These are phyloP conservation scores for Coregonus sp. DNA, from an alignment of 2,797 vertebrate genomes.

Conservation along the genomic window DNA sequence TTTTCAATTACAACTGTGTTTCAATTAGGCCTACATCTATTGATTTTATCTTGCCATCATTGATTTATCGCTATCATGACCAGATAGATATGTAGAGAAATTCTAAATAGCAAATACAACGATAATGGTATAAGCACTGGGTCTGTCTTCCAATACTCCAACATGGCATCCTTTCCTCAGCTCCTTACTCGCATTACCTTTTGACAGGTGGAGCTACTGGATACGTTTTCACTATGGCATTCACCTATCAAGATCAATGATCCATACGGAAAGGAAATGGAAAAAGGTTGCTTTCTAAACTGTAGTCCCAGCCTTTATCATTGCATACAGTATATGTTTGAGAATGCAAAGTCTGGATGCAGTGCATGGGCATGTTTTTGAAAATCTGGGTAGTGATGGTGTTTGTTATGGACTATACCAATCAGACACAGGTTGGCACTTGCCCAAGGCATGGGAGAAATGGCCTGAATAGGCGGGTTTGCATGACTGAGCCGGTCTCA, in stretches of 20 bases:
- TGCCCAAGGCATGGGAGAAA: constrained; percentile 11
- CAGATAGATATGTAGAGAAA: too few species aligned
- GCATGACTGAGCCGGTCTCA: constrained; percentile 33
- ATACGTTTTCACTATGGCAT: neutral
- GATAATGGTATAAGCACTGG: too few species aligned
- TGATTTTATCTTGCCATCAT: too few species aligned
- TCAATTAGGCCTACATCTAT: too few species aligned
- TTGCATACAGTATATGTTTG: neutral
- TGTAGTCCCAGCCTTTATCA: neutral
- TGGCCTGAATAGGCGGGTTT: constrained; percentile 15
- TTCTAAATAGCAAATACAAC: too few species aligned
- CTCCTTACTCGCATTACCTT: neutral
- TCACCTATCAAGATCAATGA: neutral
- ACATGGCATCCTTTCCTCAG: too few species aligned
- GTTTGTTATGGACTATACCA: neutral
- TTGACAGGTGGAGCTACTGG: neutral
- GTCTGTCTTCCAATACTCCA: too few species aligned
- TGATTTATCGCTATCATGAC: too few species aligned
- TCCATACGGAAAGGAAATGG: neutral
- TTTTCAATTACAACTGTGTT: too few species aligned
- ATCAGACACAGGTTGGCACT: constrained; percentile 24
- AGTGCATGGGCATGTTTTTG: neutral
- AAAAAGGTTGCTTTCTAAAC: neutral
- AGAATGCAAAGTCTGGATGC: neutral
- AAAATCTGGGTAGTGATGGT: neutral